Conservation (phyloP, 2,888 invertebrate genomes). For the Brenthis ino region DNA sequence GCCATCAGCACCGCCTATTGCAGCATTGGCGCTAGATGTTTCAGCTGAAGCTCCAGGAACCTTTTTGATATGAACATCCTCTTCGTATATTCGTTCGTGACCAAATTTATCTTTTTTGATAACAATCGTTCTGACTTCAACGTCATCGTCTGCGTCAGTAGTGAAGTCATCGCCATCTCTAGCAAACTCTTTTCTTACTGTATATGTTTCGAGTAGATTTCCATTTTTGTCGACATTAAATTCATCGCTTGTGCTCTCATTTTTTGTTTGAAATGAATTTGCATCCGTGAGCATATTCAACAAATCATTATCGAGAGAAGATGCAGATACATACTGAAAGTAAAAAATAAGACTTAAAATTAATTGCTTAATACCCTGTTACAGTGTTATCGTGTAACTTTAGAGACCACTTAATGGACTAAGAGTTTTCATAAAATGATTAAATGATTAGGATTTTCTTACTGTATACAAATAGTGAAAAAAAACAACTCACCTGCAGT, state of each 20-base stretch:
- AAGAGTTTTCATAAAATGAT: background rate
- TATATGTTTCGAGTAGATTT: constrained; percentile 46
- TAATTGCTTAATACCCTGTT: background rate
- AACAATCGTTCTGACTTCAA: constrained; percentile 46
- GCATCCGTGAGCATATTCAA: constrained; percentile 34
- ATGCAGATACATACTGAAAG: constrained; percentile 56
- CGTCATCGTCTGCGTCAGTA: constrained; percentile 45
- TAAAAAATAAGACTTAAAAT: background rate
- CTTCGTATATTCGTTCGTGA: constrained; percentile 54
- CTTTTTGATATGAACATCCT: constrained; percentile 55
- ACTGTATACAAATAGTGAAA: background rate
- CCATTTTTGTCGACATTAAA: constrained; percentile 46
- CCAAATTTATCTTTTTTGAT: constrained; percentile 54
- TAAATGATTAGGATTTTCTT: background rate
- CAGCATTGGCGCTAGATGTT: background rate
- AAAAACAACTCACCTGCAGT: constrained; percentile 65
- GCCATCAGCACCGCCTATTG: background rate
- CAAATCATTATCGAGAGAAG: constrained; percentile 42
- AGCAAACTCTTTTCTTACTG: constrained; percentile 45
- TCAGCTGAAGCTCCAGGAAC: constrained; percentile 5
- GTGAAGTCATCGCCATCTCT: constrained; percentile 36
- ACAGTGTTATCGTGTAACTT: no score
- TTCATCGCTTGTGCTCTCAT: constrained; percentile 46
- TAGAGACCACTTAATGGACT: no score
- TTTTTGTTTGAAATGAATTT: constrained; percentile 42